Base-by-base conservation (phyloP, 2,888 invertebrate species). In the Drosophila meridionalis region DNA sequence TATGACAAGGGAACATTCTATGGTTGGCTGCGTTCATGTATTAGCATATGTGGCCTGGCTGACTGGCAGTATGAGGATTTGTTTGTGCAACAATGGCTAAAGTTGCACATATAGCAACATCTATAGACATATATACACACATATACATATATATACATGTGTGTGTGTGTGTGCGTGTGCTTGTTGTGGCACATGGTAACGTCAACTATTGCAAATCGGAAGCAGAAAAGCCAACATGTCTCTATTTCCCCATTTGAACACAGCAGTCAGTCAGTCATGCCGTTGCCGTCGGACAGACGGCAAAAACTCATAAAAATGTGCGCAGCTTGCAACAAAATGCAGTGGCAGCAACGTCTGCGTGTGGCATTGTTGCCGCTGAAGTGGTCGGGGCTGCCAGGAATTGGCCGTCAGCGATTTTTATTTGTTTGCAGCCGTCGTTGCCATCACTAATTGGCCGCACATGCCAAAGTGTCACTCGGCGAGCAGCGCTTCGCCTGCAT, bases 211-310 rank as follows among this genome's bases (percentile, higher is more conserved):
- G 82, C 80, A 69, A 87, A 83, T 83, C 90, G 84, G 78, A 89
- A 82, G 84, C 80, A 71, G 87, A 68, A 89, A 86, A 86, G 76
- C 90, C 89, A 86, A 90, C 86, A 86, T 89, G 87, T 86, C 90
- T 86, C 87, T 88, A 86, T 86, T 86, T 86, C 90, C 76, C 62
- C 86, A 87, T 87, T 72, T 77, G 71, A 85, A 73, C 76, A 75
- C 34, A 64, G 60, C 74, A 83, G 85, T 74, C 83, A 70, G 69
- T 64, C 70, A 70, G 69, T 62, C 70, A 63, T 63, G 55, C 69
- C 48, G 66, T 68, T 73, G 55, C 69, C 48, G 66, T 68, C 71
- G 72, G 58, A 43, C 48, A 38, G 68, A 72, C 76, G 62, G 78
- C 69, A 83, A 73, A 52, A 86, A 86, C 83, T 85, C 85, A 85